Conservation (phyloP, 2,888 invertebrate genomes). For the Tetragnatha montana region DNA sequence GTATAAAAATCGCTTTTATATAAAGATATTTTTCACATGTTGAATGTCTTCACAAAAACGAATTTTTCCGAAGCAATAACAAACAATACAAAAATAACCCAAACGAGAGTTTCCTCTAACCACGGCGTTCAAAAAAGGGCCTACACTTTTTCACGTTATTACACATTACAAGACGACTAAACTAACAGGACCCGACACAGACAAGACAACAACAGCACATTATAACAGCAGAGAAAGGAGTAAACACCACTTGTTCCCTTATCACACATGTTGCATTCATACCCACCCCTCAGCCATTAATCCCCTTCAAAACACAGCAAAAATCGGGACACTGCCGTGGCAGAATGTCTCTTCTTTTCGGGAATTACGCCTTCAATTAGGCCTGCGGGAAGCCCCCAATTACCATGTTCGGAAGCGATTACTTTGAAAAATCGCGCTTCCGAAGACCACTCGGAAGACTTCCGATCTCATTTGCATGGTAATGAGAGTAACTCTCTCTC, state of each 20-base stretch:
- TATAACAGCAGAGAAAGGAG: too few relatives aligned
- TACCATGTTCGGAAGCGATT: conserved; percentile 14
- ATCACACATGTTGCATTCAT: neutral
- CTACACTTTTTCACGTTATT: too few relatives aligned
- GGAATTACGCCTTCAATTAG: neutral
- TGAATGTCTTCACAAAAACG: too few relatives aligned
- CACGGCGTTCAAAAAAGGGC: too few relatives aligned
- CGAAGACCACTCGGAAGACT: neutral
- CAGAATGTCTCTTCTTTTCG: neutral
- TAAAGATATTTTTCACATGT: too few relatives aligned
- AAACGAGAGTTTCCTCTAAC: too few relatives aligned
- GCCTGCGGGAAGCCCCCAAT: neutral
- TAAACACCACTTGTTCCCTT: neutral
- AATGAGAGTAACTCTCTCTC: neutral
- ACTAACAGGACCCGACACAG: too few relatives aligned
- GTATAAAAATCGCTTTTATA: too few relatives aligned
- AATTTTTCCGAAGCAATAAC: too few relatives aligned
- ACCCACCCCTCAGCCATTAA: neutral
- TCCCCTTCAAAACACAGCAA: neutral
- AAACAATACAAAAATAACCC: too few relatives aligned
- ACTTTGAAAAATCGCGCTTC: neutral
- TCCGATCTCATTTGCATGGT: conserved; percentile 17
- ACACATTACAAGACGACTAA: too few relatives aligned
- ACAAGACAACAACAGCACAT: too few relatives aligned
- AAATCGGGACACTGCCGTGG: neutral